Evolutionary conservation across 2,113 vertebrate genomes (phyloP), one percentile per base, ranked within the genome.

Genomic region (Dinomys branickii): DNA sequence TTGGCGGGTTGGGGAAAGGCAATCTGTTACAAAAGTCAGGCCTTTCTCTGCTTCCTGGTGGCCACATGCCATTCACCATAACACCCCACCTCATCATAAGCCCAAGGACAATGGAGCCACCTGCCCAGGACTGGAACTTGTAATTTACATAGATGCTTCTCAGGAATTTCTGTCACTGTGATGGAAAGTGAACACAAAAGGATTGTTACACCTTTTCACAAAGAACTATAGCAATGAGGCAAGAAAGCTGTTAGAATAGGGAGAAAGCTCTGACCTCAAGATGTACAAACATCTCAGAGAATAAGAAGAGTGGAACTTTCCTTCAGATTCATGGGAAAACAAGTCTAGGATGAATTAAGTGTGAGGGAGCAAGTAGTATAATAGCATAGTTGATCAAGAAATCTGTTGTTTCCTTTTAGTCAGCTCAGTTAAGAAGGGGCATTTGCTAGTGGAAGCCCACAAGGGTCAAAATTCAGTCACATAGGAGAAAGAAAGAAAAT

Each of bases 11-110:
- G 65, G 41, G 41, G 17, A 47, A 10, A 44, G 30, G 17, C 35
- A 44, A 20, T 11, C 19, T 63, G 8, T 20, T 85, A 33, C 17
- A 47, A 47, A 41, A 65, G 30, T 30, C 28, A 35, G 10, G 16
- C 9, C 9, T 35, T 24, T 82, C 83, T 65, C 1, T 47, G 28
- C 28, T 47, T 85, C 17, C 41, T 65, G 28, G 59, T 24, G 17
- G 30, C 30, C 1, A 2, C n/a, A n/a, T 4, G 26, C 26, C 24
- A 1, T 38, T 41, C 9, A 5, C 71, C n/a, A 13, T 50, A 6
- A 44, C 17, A 16, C 33, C 28, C 44, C 7, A 13, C 44, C 75
- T 50, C 75, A 33, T 52, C 47, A 52, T 44, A 78, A 13, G 28
- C 44, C 28, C 59, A 47, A 8, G 61, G 30, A 85, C 83, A 85